phyloP scores from a whole-genome alignment of 2,113 vertebrate genomes.

The Antechinus flavipes region DNA sequence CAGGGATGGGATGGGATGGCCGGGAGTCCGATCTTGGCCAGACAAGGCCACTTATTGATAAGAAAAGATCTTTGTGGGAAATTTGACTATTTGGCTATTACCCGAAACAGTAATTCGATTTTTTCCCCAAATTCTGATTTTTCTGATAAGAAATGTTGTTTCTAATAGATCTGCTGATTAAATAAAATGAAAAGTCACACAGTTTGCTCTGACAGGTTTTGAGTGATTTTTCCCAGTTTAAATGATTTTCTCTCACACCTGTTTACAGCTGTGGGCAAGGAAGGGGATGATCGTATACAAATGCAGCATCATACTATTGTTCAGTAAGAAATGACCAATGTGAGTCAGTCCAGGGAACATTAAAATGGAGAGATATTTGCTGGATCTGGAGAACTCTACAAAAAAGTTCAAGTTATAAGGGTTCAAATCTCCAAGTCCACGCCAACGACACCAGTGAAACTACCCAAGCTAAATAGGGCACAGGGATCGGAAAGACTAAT shows the following conservation, averaged over 20 bases:
- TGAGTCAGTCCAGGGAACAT: neutral
- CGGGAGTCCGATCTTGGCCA: neutral
- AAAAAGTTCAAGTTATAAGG: neutral
- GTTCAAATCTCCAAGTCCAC: neutral
- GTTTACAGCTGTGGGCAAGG: neutral
- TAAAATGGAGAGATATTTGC: neutral
- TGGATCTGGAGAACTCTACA: neutral
- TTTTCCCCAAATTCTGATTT: neutral
- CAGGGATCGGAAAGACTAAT: neutral
- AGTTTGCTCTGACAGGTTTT: neutral
- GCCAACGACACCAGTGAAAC: neutral
- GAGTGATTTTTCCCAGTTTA: neutral
- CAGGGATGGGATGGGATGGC: neutral
- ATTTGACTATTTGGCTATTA: neutral
- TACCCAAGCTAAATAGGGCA: neutral
- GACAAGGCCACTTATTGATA: neutral
- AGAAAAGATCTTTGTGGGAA: neutral
- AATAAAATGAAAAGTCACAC: neutral
- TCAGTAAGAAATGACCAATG: neutral
- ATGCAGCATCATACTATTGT: neutral
- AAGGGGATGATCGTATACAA: neutral
- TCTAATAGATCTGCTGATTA: neutral
- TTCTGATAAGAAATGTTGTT: neutral
- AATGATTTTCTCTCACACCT: neutral
- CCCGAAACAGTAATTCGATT: neutral